A percentile compares a stretch with the other conserved stretches of the same genome.
phyloP scores from a whole-genome alignment of 2,888 invertebrate species.

The Pammene fasciana region DNA sequence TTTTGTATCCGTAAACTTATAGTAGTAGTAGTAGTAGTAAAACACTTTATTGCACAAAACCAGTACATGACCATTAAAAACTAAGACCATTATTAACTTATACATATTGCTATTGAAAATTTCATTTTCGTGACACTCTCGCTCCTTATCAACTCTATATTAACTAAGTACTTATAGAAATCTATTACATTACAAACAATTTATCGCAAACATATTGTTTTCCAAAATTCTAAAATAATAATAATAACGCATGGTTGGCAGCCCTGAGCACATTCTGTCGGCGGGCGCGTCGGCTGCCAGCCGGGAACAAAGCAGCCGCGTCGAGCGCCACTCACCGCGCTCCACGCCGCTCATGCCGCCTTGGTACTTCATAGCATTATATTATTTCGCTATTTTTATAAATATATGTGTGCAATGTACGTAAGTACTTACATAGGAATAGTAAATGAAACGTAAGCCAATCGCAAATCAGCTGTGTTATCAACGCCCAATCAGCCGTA shows the following conservation, averaged over 20 bases:
- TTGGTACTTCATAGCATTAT: constrained; percentile 55
- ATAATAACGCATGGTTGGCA: constrained; percentile 48
- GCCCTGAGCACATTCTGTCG: constrained; percentile 60
- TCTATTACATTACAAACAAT: too few relatives aligned
- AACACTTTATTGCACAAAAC: too few relatives aligned
- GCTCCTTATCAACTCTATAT: too few relatives aligned
- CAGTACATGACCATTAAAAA: too few relatives aligned
- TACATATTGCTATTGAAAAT: too few relatives aligned
- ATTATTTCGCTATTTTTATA: constrained; percentile 31
- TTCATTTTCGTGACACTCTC: too few relatives aligned
- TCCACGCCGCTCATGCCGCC: constrained; percentile 46
- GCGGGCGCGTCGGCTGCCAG: constrained; percentile 68
- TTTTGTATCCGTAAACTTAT: too few relatives aligned
- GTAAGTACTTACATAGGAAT: neutral
- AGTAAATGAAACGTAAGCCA: neutral
- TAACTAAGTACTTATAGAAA: too few relatives aligned
- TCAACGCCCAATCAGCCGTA: neutral
- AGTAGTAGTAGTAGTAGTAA: too few relatives aligned
- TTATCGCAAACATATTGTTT: neutral
- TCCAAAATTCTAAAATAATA: constrained; percentile 38
- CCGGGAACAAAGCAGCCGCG: constrained; percentile 78
- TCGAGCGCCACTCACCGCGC: constrained; percentile 72
- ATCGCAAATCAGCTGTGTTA: neutral
- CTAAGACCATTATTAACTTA: too few relatives aligned
- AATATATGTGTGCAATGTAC: constrained; percentile 1